A percentile compares a stretch with the other conserved stretches of the same genome.
Evolutionary conservation across 2,888 invertebrate species (phyloP).

Genomic region (Oligia strigilis): DNA sequence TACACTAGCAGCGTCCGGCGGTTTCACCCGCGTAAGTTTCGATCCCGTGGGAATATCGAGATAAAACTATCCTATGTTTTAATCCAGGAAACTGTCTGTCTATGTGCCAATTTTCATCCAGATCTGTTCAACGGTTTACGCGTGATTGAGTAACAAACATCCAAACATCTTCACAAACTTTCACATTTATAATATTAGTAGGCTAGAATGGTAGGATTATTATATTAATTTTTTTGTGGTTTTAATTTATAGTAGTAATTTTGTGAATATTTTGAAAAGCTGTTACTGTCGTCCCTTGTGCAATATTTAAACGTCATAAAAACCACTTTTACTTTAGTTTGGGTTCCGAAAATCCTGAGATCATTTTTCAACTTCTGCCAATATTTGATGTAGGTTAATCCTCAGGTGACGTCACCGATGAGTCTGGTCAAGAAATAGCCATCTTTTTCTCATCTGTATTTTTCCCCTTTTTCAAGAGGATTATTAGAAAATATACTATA

Average conservation of each 20-base stretch:
- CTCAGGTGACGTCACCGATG: conserved; percentile 38
- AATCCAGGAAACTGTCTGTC: no score
- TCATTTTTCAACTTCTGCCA: conserved; percentile 50
- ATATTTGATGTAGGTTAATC: conserved; percentile 51
- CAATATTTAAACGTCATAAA: not conserved
- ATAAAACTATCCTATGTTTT: no score
- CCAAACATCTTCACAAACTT: no score
- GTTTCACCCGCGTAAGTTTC: no score
- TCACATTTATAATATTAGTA: no score
- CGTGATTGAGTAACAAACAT: no score
- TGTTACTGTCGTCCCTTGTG: not conserved
- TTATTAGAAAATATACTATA: not conserved
- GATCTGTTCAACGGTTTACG: no score
- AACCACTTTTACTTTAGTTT: not conserved
- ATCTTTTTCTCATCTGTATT: not conserved
- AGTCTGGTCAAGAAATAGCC: not conserved
- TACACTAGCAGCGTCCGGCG: no score
- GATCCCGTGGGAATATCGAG: no score
- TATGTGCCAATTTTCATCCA: no score
- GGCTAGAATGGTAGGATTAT: no score
- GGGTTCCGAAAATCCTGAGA: not conserved
- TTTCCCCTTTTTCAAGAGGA: no score
- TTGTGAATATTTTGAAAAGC: not conserved
- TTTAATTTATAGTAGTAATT: not conserved
- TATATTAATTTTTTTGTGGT: not conserved